Conservation (phyloP, 1,140 invertebrate genomes). For the Tetramorium simillimum region DNA sequence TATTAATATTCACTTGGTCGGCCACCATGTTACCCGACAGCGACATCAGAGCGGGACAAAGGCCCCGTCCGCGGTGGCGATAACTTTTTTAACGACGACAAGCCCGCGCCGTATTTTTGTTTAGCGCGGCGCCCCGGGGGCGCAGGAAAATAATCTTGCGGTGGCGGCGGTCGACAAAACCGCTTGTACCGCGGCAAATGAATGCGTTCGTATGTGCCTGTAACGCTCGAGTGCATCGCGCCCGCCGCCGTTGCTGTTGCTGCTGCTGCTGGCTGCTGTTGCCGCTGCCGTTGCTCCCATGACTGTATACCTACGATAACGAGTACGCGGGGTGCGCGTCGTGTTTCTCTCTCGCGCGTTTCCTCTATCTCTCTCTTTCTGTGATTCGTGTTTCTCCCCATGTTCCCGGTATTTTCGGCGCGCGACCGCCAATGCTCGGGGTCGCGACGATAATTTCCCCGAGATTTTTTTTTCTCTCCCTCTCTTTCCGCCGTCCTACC, state of each 20-base stretch:
- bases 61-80: constrained; percentile 43
- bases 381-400: constrained; percentile 43
- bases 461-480: background rate
- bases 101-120: constrained; percentile 70
- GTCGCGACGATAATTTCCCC: constrained; percentile 62
- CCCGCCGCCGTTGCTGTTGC: background rate
- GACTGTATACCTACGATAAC: constrained; percentile 48
- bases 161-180: constrained; percentile 45
- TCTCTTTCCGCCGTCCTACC: background rate
- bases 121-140: constrained; percentile 35
- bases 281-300: constrained; percentile 18
- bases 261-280: background rate
- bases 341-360: background rate
- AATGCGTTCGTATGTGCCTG: constrained; percentile 60
- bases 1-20: constrained; percentile 69
- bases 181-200: constrained; percentile 53
- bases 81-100: constrained; percentile 75
- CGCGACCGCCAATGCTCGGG: constrained; percentile 24
- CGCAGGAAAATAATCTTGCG: constrained; percentile 60
- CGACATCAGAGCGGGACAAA: constrained; percentile 17
- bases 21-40: constrained; percentile 18
- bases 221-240: constrained; percentile 56
- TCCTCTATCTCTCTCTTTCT: background rate
- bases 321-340: background rate
- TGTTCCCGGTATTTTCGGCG: constrained; percentile 52